Percentiles rank a stretch among this genome's conserved stretches.
These are phyloP conservation scores for Apus apus DNA, from an alignment of 2,113 vertebrate species.

Conservation along the genomic window DNA sequence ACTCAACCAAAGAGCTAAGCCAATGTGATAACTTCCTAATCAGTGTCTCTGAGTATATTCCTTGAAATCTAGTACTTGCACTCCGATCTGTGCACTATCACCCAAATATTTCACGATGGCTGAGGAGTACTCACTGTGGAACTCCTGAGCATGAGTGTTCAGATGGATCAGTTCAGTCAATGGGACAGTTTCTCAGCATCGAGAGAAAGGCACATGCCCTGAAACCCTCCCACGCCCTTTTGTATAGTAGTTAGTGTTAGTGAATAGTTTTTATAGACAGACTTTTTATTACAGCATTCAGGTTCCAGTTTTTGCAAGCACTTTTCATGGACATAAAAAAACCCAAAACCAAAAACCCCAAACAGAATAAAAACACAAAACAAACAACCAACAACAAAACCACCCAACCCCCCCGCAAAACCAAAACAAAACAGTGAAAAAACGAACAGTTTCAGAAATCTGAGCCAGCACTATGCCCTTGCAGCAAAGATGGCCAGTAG, in stretches of 20 bases:
- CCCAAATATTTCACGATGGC: not conserved
- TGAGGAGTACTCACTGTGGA: not conserved
- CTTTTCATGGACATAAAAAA: not conserved
- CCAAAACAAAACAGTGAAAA: no score
- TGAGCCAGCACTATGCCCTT: not conserved
- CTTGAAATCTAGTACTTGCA: not conserved
- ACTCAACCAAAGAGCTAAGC: not conserved
- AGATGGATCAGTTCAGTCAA: not conserved
- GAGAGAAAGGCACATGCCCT: not conserved
- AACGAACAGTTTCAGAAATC: not conserved
- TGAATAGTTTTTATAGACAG: not conserved
- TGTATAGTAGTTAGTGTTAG: not conserved
- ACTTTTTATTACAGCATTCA: not conserved
- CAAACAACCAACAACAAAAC: no score
- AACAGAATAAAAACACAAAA: not conserved
- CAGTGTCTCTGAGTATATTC: not conserved
- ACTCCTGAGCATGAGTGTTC: not conserved
- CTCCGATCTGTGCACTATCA: not conserved
- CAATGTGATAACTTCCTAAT: conserved; percentile 1
- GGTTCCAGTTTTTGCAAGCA: not conserved
- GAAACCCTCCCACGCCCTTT: not conserved
- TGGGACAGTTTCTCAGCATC: not conserved
- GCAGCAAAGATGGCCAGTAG: not conserved
- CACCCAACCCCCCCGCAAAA: no score
- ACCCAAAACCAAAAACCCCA: not conserved